phyloP scores from a whole-genome alignment of 2,113 vertebrate genomes.

The Poecilia latipinna region DNA sequence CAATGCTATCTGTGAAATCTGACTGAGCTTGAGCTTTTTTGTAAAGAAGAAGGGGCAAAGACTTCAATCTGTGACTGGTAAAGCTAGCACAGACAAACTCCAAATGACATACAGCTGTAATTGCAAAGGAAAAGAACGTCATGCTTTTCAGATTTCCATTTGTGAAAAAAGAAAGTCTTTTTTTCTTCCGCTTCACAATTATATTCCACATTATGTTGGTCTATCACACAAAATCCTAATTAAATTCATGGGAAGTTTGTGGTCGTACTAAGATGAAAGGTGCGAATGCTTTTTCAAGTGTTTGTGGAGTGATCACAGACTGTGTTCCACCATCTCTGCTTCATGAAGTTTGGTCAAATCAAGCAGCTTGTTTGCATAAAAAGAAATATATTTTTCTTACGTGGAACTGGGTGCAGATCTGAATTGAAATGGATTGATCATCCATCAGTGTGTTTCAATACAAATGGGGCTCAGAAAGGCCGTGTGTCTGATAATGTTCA shows the following conservation, averaged over 20 bases:
- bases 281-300: neutral
- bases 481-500: constrained; percentile 1
- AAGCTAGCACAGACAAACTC: neutral
- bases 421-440: constrained; percentile 42
- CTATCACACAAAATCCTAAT: neutral
- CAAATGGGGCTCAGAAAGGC: constrained; percentile 19
- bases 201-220: neutral
- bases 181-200: neutral
- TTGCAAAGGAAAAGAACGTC: neutral
- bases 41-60: neutral
- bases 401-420: constrained; percentile 51
- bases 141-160: neutral
- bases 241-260: neutral
- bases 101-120: neutral
- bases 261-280: neutral
- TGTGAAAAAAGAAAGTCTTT: neutral
- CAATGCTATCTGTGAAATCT: neutral
- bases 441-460: constrained; percentile 25
- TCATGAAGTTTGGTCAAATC: constrained; percentile 58
- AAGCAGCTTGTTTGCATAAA: constrained; percentile 69
- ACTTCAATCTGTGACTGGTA: neutral
- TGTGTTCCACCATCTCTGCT: constrained; percentile 40
- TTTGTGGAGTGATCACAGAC: constrained; percentile 19
- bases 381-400: constrained; percentile 17
- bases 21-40: neutral